These are phyloP conservation scores for Solenodon paradoxus DNA, from an alignment of 2,113 vertebrate genomes.

Conservation along the genomic window DNA sequence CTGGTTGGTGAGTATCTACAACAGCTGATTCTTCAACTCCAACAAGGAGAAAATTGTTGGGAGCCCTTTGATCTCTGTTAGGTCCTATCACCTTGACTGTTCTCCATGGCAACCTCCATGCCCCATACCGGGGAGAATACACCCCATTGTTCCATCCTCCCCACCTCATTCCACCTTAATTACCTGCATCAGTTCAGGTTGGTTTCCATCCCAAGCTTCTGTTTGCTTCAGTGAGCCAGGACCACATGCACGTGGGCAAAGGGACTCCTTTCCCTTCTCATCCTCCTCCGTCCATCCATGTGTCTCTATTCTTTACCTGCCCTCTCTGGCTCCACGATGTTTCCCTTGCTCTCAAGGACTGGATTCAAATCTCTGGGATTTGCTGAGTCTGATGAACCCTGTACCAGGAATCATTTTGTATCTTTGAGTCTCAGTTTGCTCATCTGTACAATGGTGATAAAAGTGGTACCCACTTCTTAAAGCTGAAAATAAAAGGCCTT, in stretches of 20 bases:
- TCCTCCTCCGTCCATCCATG: background rate
- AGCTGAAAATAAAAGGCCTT: background rate
- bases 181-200: background rate
- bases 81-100: constrained; percentile 36
- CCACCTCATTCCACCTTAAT: constrained; percentile 51
- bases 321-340: background rate
- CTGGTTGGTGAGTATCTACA: background rate
- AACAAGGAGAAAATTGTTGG: constrained; percentile 44
- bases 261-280: background rate
- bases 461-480: too few species aligned
- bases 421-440: background rate
- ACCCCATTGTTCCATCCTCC: constrained; percentile 47
- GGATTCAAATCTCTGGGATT: background rate
- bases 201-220: background rate
- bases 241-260: background rate
- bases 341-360: too few species aligned
- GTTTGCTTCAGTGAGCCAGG: background rate
- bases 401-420: background rate
- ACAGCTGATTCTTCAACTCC: background rate
- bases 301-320: background rate
- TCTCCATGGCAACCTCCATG: constrained; percentile 51
- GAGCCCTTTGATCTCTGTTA: constrained; percentile 74
- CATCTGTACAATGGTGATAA: background rate
- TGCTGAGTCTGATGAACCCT: background rate
- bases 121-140: constrained; percentile 34